phyloP scores from a whole-genome alignment of 2,888 invertebrate genomes.

The Argyresthia goedartella region DNA sequence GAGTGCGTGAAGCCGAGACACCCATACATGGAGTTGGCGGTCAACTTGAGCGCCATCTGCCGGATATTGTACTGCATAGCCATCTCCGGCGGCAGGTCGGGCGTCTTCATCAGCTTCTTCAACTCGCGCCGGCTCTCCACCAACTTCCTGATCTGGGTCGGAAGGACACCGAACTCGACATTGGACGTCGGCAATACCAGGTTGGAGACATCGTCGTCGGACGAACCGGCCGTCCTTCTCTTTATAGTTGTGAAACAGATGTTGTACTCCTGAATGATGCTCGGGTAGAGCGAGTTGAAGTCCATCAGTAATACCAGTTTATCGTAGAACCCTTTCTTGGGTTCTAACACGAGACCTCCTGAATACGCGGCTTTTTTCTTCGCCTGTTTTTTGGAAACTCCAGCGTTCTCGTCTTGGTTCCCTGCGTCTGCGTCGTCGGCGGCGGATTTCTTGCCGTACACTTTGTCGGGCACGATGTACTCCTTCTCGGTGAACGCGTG shows the following conservation, averaged over 20 bases:
- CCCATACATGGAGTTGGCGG: conserved; percentile 99
- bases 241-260: conserved; percentile 96
- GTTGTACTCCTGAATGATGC: conserved; percentile 99
- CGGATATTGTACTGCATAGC: conserved; percentile 95
- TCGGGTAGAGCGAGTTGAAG: conserved; percentile 98
- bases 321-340: conserved; percentile 98
- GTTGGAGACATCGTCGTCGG: conserved; percentile 67
- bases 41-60: conserved; percentile 96
- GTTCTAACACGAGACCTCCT: conserved; percentile 95
- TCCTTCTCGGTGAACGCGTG: conserved; percentile 95
- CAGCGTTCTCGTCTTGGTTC: conserved; percentile 21
- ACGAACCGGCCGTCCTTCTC: conserved; percentile 40
- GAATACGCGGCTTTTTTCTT: conserved; percentile 89
- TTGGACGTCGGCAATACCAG: conserved; percentile 61
- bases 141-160: conserved; percentile 93
- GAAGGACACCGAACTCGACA: conserved; percentile 84
- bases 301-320: conserved; percentile 96
- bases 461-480: conserved; percentile 94
- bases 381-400: conserved; percentile 50
- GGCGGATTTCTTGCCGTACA: conserved; percentile 43
- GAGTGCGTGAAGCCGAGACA: conserved; percentile 96
- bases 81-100: conserved; percentile 80
- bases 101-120: conserved; percentile 89
- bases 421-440: conserved; percentile 30
- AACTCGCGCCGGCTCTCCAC: conserved; percentile 95